These are phyloP conservation scores for Chiroxiphia lanceolata DNA, from an alignment of 2,797 vertebrate species.

Conservation along the genomic window DNA sequence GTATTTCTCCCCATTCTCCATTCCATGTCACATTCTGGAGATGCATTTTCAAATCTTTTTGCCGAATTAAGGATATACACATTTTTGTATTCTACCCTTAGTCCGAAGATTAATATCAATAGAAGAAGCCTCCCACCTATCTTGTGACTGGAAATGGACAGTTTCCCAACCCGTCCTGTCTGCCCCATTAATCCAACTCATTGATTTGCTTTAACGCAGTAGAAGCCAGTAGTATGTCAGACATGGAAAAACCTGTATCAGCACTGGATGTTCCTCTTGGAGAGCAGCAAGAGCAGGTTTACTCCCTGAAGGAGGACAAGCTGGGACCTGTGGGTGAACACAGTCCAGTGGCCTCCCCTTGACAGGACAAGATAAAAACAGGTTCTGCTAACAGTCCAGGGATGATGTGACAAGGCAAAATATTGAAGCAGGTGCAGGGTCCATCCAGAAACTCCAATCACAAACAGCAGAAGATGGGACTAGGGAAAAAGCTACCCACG, in stretches of 20 bases:
- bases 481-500: background rate
- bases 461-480: background rate
- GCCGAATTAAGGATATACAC: background rate
- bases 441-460: background rate
- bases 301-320: background rate
- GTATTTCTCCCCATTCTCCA: background rate
- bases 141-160: background rate
- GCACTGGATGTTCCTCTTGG: background rate
- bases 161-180: rapidly evolving
- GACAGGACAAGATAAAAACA: background rate
- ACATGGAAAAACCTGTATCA: background rate
- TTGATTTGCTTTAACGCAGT: background rate
- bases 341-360: background rate
- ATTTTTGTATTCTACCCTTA: background rate
- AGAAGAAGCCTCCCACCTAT: background rate
- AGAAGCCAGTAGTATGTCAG: background rate
- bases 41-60: background rate
- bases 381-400: background rate
- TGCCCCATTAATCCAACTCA: background rate
- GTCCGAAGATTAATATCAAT: background rate
- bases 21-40: background rate
- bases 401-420: background rate
- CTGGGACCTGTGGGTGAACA: background rate
- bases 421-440: background rate
- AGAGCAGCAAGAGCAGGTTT: background rate